Evolutionary conservation across 1,140 invertebrate genomes (phyloP).

Genomic region (Drosophila bipectinata): DNA sequence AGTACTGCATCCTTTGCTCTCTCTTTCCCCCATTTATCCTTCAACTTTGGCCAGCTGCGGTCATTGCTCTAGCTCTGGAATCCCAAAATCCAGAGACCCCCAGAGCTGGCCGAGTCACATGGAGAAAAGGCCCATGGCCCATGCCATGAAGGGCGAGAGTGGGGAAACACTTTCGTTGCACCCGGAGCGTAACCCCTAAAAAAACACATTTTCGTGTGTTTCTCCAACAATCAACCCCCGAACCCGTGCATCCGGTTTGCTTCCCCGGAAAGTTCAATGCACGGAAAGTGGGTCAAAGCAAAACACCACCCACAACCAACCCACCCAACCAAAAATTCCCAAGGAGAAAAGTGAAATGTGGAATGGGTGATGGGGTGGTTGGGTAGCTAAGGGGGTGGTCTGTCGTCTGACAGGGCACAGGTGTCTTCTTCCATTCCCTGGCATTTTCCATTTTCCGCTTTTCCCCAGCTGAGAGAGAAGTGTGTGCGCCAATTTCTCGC

Average conservation of each 20-base stretch:
- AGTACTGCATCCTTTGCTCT: slow-evolving; percentile 8
- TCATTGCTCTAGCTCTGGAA: slow-evolving; percentile 71
- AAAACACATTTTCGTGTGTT: slow-evolving; percentile 25
- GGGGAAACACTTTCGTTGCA: slow-evolving; percentile 71
- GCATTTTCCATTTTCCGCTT: slow-evolving; percentile 10
- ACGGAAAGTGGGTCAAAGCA: slow-evolving; percentile 88
- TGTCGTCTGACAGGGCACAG: slow-evolving; percentile 69
- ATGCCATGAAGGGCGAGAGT: not conserved
- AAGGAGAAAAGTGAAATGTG: slow-evolving; percentile 69
- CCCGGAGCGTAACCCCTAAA: slow-evolving; percentile 73
- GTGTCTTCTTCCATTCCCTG: slow-evolving; percentile 59
- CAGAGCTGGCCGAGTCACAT: slow-evolving; percentile 5
- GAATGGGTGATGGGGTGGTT: slow-evolving; percentile 1
- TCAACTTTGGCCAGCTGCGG: slow-evolving; percentile 75
- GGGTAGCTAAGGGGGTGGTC: slow-evolving; percentile 8
- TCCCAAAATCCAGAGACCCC: slow-evolving; percentile 23
- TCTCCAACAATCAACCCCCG: slow-evolving; percentile 24
- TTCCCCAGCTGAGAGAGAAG: slow-evolving; percentile 17
- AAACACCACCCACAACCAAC: slow-evolving; percentile 54
- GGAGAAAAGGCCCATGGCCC: not conserved
- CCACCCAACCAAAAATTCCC: slow-evolving; percentile 17
- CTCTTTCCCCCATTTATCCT: slow-evolving; percentile 52
- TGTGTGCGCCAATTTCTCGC: slow-evolving; percentile 40
- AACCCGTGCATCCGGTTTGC: slow-evolving; percentile 28
- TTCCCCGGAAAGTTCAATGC: slow-evolving; percentile 62